Evolutionary conservation across 2,797 vertebrate species (phyloP).

Genomic region (Sphenodon punctatus): DNA sequence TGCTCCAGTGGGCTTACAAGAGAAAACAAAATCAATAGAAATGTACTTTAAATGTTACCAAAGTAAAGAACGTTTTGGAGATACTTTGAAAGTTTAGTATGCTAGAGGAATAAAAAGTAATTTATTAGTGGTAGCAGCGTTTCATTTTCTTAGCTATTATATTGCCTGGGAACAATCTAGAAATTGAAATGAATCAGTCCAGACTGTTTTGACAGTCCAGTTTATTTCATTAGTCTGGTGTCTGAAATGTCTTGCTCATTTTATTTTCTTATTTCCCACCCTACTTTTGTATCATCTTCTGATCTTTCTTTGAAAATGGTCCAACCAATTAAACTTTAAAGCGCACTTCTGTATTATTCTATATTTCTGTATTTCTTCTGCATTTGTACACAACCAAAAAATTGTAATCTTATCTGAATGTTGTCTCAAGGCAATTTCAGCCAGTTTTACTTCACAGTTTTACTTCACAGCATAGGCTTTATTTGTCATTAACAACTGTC

Average conservation of each 20-base stretch:
- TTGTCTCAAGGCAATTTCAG: conserved; percentile 11
- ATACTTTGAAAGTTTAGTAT: not conserved
- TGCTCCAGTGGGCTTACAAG: not conserved
- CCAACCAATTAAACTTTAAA: conserved; percentile 33
- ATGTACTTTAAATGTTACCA: not conserved
- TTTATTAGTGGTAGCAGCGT: not conserved
- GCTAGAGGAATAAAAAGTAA: not conserved
- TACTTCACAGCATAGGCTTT: no score
- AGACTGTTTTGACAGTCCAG: conserved; percentile 15
- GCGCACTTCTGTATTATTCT: not conserved
- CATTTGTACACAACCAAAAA: not conserved
- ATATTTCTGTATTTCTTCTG: conserved; percentile 22
- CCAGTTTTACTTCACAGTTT: not conserved
- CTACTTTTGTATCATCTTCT: not conserved
- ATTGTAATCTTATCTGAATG: not conserved
- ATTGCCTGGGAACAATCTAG: conserved; percentile 6
- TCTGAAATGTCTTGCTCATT: not conserved
- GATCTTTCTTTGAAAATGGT: conserved; percentile 23
- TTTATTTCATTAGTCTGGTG: not conserved
- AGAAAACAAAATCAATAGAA: not conserved
- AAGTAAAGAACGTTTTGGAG: not conserved
- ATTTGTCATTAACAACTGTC: no score
- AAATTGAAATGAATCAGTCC: not conserved
- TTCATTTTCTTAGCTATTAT: not conserved
- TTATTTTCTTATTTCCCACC: not conserved